Evolutionary conservation across 2,113 vertebrate genomes (phyloP).

Genomic region (Arvicanthis niloticus): DNA sequence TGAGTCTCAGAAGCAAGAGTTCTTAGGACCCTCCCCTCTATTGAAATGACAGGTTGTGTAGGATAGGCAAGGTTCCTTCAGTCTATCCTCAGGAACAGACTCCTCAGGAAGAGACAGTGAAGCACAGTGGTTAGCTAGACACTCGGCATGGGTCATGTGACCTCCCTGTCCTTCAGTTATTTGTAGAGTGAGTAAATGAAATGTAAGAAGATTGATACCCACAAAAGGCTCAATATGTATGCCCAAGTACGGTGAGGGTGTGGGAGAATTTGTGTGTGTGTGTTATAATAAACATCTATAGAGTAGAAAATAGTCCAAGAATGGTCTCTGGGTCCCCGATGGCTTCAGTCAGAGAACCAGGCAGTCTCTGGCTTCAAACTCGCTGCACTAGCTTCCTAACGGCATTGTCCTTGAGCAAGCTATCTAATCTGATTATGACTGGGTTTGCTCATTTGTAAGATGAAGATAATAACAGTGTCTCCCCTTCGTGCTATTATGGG

Average conservation of each 20-base stretch:
- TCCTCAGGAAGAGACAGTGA: not conserved
- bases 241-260: not conserved
- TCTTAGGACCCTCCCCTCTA: not conserved
- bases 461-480: conserved; percentile 59
- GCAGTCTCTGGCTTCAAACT: not conserved
- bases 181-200: conserved; percentile 22
- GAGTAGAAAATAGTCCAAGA: conserved; percentile 24
- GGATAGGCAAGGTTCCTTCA: not conserved
- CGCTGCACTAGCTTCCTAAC: not conserved
- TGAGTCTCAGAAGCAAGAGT: not conserved
- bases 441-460: conserved; percentile 70
- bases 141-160: not conserved
- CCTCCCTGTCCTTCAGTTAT: not conserved
- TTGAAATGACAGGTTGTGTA: not conserved
- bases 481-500: not conserved
- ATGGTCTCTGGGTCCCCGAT: not conserved
- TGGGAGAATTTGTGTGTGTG: not conserved
- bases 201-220: not conserved
- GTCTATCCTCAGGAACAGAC: not conserved
- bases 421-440: conserved; percentile 70
- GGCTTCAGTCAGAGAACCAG: conserved; percentile 14
- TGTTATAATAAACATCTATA: not conserved
- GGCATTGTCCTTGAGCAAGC: conserved; percentile 50
- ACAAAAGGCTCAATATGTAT: not conserved
- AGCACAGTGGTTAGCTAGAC: not conserved